phyloP scores from a whole-genome alignment of 2,113 vertebrate species.

The Embiotoca jacksoni region DNA sequence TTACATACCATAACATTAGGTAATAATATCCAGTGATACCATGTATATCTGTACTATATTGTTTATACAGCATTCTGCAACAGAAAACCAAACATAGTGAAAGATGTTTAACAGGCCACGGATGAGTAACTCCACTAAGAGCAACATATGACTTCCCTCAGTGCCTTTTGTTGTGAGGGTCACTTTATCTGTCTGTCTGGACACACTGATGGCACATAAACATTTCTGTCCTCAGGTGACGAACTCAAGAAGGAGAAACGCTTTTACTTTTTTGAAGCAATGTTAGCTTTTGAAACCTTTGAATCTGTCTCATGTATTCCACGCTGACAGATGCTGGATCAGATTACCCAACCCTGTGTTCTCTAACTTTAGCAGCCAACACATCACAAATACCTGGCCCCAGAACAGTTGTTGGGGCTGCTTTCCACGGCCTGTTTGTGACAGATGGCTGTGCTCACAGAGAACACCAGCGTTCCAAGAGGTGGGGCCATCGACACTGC shows the following conservation, averaged over 20 bases:
- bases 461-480: slow-evolving; percentile 59
- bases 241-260: background rate
- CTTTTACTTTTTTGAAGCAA: too few species aligned
- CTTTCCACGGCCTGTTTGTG: slow-evolving; percentile 52
- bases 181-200: slow-evolving; percentile 7
- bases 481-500: slow-evolving; percentile 44
- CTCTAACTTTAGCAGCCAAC: slow-evolving; percentile 54
- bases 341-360: slow-evolving; percentile 29
- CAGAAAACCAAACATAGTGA: too few species aligned
- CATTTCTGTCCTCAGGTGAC: slow-evolving; percentile 2
- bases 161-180: slow-evolving; percentile 15
- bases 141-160: background rate
- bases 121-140: too few species aligned
- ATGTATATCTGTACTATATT: too few species aligned
- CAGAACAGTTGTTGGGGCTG: slow-evolving; percentile 56
- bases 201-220: background rate
- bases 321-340: slow-evolving; percentile 40
- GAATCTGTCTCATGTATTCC: background rate
- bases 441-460: slow-evolving; percentile 62
- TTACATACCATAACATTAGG: too few species aligned
- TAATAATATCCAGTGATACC: too few species aligned
- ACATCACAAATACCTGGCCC: slow-evolving; percentile 65
- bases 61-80: too few species aligned
- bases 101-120: too few species aligned
- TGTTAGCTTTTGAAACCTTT: background rate